These are phyloP conservation scores for Heliothis peltigera DNA, from an alignment of 2,888 invertebrate genomes.

Conservation along the genomic window DNA sequence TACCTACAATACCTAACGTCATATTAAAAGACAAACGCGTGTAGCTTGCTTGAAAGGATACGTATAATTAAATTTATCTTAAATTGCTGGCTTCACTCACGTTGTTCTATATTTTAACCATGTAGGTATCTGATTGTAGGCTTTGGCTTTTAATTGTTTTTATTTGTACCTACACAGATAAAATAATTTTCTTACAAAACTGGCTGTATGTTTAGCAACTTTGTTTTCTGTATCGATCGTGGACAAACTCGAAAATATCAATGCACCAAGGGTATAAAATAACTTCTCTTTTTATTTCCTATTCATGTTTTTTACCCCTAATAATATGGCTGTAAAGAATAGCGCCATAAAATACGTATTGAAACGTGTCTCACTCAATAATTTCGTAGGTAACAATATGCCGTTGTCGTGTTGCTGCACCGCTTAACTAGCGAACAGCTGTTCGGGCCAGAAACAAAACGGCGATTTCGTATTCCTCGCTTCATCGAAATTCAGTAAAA, in stretches of 20 bases:
- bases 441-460: slow-evolving; percentile 47
- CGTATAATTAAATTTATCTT: too few species aligned
- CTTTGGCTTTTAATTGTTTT: background rate
- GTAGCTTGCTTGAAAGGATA: too few species aligned
- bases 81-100: background rate
- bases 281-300: background rate
- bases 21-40: too few species aligned
- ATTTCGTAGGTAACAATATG: slow-evolving; percentile 42
- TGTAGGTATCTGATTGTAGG: background rate
- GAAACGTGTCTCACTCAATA: slow-evolving; percentile 18
- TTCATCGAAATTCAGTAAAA: slow-evolving; percentile 32
- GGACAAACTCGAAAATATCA: background rate
- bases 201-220: background rate
- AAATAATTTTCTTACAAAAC: background rate
- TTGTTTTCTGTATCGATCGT: background rate
- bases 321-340: background rate
- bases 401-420: slow-evolving; percentile 21
- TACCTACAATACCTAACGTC: too few species aligned
- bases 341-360: background rate
- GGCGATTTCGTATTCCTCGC: slow-evolving; percentile 19
- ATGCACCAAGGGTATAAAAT: background rate
- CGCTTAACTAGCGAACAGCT: slow-evolving; percentile 59
- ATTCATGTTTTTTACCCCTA: background rate
- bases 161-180: too few species aligned
- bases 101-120: background rate